phyloP scores from a whole-genome alignment of 2,888 invertebrate species.

The Agrilus biguttatus region DNA sequence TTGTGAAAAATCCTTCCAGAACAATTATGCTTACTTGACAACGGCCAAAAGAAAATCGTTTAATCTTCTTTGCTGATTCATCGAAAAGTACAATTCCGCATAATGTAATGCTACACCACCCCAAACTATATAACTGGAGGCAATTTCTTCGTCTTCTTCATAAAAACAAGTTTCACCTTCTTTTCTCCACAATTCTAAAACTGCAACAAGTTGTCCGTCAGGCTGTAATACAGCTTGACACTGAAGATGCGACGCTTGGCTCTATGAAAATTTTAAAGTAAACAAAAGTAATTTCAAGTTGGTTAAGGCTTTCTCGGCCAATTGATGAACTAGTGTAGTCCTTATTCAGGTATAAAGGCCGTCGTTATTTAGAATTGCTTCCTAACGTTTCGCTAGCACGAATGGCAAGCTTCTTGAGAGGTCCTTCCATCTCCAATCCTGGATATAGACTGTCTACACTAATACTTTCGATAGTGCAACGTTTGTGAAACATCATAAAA shows the following conservation, averaged over 20 bases:
- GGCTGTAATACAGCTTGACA: constrained; percentile 50
- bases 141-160: constrained; percentile 54
- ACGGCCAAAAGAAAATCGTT: constrained; percentile 67
- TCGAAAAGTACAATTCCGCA: constrained; percentile 51
- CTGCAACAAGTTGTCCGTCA: constrained; percentile 47
- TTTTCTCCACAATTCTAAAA: constrained; percentile 53
- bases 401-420: no score
- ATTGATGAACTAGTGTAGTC: no score
- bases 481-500: no score
- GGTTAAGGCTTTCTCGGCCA: no score
- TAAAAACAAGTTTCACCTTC: constrained; percentile 37
- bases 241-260: constrained; percentile 32
- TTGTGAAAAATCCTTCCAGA: no score
- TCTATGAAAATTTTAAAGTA: constrained; percentile 16
- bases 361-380: no score
- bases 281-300: neutral
- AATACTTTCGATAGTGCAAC: no score
- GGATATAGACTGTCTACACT: no score
- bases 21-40: constrained; percentile 49
- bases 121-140: constrained; percentile 50
- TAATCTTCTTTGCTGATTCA: constrained; percentile 55
- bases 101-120: constrained; percentile 57
- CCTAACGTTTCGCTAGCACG: no score
- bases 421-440: no score
- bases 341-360: no score